These are phyloP conservation scores for Hydrocynus forskahlii DNA, from an alignment of 2,797 vertebrate species.

Conservation along the genomic window DNA sequence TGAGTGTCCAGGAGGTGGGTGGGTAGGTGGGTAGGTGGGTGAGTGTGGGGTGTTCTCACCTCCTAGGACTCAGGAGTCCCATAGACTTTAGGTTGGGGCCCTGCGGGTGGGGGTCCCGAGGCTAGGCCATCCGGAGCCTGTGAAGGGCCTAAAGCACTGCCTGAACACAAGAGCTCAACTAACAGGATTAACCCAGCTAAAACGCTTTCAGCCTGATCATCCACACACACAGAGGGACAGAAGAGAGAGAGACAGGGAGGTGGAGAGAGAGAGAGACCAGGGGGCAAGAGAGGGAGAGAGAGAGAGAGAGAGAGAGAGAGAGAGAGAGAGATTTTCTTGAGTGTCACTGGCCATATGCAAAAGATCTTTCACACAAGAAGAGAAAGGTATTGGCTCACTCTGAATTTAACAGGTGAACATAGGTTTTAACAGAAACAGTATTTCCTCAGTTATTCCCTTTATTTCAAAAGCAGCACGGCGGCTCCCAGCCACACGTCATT, in stretches of 20 bases:
- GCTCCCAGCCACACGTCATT: constrained; percentile 28
- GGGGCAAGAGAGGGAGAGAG: not conserved
- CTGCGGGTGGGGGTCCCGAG: not conserved
- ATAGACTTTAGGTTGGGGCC: constrained; percentile 11
- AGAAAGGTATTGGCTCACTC: not conserved
- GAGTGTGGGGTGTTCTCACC: not conserved
- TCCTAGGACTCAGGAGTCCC: constrained; percentile 2
- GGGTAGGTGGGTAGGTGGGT: not conserved
- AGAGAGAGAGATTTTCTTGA: not conserved
- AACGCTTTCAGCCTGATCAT: constrained; percentile 45
- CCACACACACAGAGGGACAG: not conserved
- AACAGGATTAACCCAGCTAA: constrained; percentile 51
- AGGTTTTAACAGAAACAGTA: not conserved
- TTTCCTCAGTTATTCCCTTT: not conserved
- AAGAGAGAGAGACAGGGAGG: not conserved
- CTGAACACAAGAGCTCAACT: constrained; percentile 46
- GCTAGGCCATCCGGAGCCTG: constrained; percentile 1
- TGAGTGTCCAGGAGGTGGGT: not conserved
- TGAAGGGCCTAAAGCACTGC: constrained; percentile 33
- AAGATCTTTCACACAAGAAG: not conserved
- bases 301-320: constrained; percentile 7
- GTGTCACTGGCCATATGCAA: no score
- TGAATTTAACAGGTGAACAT: no score
- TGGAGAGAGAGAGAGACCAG: not conserved
- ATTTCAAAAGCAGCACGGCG: not conserved